These are phyloP conservation scores for Stenopsyche tienmushanensis DNA, from an alignment of 1,140 invertebrate species.

Conservation along the genomic window DNA sequence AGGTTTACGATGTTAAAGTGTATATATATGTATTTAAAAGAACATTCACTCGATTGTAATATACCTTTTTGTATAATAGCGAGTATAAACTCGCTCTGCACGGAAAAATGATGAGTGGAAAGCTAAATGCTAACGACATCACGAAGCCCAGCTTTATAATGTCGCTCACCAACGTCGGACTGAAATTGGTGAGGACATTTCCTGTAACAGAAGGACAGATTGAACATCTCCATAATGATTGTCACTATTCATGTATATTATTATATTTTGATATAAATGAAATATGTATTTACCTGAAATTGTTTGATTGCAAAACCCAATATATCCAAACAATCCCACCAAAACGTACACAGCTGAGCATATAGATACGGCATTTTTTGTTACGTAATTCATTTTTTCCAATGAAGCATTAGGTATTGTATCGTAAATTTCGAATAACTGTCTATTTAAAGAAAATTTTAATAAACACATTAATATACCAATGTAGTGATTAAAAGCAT, in stretches of 20 bases:
- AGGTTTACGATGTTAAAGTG: neutral
- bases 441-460: constrained; percentile 59
- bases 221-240: neutral
- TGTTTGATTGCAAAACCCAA: constrained; percentile 80
- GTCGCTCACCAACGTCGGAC: constrained; percentile 76
- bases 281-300: constrained; percentile 65
- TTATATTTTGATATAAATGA: too few relatives aligned
- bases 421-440: constrained; percentile 95
- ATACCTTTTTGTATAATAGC: constrained; percentile 82
- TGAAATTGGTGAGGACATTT: constrained; percentile 87
- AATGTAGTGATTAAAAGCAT: too few relatives aligned
- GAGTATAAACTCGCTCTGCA: constrained; percentile 93
- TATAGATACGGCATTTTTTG: constrained; percentile 86
- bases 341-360: constrained; percentile 84
- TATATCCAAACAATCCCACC: constrained; percentile 93
- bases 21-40: neutral
- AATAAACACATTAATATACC: constrained; percentile 10
- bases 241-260: neutral
- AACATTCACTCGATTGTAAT: too few relatives aligned
- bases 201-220: constrained; percentile 58
- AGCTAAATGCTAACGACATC: constrained; percentile 90
- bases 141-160: constrained; percentile 93
- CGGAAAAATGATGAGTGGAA: constrained; percentile 95
- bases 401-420: constrained; percentile 82
- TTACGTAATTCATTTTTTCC: constrained; percentile 85